Base-by-base conservation (phyloP, 2,888 invertebrate species). In the Caenorhabditis doughertyi region DNA sequence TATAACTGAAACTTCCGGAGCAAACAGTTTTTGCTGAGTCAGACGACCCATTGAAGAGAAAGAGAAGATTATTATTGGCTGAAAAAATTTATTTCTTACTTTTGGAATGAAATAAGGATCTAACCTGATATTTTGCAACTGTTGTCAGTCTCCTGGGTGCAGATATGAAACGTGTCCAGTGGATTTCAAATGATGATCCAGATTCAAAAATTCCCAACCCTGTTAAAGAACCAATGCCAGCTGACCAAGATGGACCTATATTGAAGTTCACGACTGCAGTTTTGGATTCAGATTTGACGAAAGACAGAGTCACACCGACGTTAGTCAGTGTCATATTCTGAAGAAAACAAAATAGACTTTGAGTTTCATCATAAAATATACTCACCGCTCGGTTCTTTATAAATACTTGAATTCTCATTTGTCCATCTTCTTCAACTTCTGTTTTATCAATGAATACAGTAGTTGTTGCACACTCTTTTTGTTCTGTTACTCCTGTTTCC, bases 11-110 rank as follows among this genome's bases (percentile, higher is more conserved):
- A 83, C 65, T 23, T 70, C 51, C 5, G 80, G 42, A 0, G 84
- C 68, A 16, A 53, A 53, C 16, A 86, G 60, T 53, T 81, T 74
- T 55, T 86, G 86, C 60, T 83, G 81, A 11, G 76, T 83, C 23
- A 42, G 29, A 7, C 67, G 58, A 2, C 83, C 84, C 35, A 82
- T 79, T 16, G 67, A 51, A 3, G 81, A 68, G 55, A 84, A 86
- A 0, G 84, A 60, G 25, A 84, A 74, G 13, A 79, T 73, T 7
- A 86, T 83, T 7, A 84, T 79, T 4, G 84, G 83, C 83, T 85
- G 74, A 42, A 81, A 81, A 16, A 11, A 21, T 3, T n/a, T 0
- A 35, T 47, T 51, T 44, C 32, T 18, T 27, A 27, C n/a, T n/a
- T n/a, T n/a, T n/a, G n/a, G n/a, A n/a, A n/a, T n/a, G n/a, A n/a